Evolutionary conservation across 2,797 vertebrate genomes (phyloP).

Genomic region (Tenualosa thibaudeaui): DNA sequence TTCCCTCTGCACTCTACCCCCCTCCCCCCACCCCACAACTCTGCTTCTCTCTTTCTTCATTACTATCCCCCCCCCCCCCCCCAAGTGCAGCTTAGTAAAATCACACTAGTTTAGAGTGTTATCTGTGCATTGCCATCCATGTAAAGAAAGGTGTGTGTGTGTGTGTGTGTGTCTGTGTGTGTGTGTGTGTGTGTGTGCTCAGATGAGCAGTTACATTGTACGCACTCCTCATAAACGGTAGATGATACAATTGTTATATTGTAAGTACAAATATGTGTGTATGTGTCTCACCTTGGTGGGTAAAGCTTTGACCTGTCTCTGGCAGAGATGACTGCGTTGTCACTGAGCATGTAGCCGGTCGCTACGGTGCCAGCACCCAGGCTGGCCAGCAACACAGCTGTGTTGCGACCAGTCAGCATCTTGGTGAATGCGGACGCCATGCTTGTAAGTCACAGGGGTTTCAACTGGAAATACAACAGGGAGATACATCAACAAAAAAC

Average conservation of each 20-base stretch:
- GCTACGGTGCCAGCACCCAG: conserved; percentile 79
- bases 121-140: not conserved
- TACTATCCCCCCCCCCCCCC: not conserved
- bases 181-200: not conserved
- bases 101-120: not conserved
- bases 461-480: conserved; percentile 26
- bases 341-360: conserved; percentile 76
- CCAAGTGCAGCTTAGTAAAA: not conserved
- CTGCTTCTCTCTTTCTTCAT: not conserved
- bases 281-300: conserved; percentile 78
- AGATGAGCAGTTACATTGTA: not conserved
- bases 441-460: conserved; percentile 5
- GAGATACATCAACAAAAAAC: not conserved
- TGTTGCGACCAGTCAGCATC: conserved; percentile 78
- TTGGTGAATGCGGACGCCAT: conserved; percentile 86
- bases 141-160: not conserved
- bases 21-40: not conserved
- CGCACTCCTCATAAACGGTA: too few relatives aligned
- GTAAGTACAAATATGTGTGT: too few relatives aligned
- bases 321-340: conserved; percentile 65
- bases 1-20: not conserved
- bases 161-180: conserved; percentile 9
- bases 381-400: conserved; percentile 77
- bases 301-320: conserved; percentile 78
- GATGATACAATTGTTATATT: not conserved